phyloP scores from a whole-genome alignment of 2,797 vertebrate species.

The Xiphorhynchus erythropygius region DNA sequence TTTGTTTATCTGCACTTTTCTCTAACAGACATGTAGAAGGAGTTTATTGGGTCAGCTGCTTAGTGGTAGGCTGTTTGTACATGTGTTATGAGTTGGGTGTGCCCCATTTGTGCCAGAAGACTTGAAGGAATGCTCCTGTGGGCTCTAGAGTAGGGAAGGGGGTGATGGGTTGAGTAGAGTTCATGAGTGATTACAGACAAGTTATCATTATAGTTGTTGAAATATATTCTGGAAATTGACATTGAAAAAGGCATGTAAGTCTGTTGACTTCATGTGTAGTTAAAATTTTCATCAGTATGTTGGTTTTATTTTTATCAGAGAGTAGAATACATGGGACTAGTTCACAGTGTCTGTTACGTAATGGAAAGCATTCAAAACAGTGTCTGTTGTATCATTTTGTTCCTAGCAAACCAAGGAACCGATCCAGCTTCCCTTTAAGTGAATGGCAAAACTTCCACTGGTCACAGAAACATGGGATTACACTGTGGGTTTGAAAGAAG shows the following conservation, averaged over 20 bases:
- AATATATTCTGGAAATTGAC: not conserved
- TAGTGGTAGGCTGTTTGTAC: not conserved
- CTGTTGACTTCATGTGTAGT: not conserved
- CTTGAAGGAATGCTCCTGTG: not conserved
- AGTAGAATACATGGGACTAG: not conserved
- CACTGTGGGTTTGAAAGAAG: not conserved
- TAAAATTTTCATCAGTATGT: not conserved
- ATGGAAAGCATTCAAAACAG: not conserved
- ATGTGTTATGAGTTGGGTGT: not conserved
- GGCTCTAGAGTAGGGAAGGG: not conserved
- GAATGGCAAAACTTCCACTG: not conserved
- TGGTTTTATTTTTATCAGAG: not conserved
- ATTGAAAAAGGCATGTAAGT: not conserved
- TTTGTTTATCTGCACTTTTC: not conserved
- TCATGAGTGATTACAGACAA: not conserved
- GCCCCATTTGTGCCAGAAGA: accelerated
- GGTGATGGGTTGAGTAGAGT: not conserved
- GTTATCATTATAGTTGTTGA: not conserved
- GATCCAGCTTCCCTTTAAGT: not conserved
- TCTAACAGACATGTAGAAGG: not conserved
- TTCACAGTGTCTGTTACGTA: not conserved
- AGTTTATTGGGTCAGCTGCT: not conserved
- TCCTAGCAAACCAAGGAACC: not conserved
- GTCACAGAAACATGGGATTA: not conserved
- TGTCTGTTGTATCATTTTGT: not conserved